Evolutionary conservation across 2,888 invertebrate species (phyloP).

Genomic region (Boloria selene): DNA sequence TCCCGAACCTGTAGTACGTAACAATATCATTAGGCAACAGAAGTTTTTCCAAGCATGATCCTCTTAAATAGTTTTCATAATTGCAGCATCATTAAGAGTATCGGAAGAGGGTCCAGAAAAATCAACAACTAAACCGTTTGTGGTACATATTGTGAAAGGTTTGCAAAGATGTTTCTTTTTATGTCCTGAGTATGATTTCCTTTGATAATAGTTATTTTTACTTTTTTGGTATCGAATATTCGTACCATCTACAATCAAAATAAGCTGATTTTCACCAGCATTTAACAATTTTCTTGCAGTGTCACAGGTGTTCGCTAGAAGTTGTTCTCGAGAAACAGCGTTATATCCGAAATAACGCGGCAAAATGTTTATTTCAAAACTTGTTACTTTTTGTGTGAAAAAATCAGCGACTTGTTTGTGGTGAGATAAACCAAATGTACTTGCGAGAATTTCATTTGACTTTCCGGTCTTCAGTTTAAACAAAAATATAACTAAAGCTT

Average conservation of each 20-base stretch:
- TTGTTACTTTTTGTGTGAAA: background rate
- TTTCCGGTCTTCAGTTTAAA: constrained; percentile 17
- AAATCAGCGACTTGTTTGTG: constrained; percentile 2
- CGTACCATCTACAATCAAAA: constrained; percentile 8
- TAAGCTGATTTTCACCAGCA: background rate
- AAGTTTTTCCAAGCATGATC: background rate
- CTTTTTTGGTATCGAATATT: constrained; percentile 10
- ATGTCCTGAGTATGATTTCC: constrained; percentile 7
- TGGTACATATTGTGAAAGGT: constrained; percentile 14
- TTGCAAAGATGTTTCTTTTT: constrained; percentile 8
- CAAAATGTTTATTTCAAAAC: constrained; percentile 12
- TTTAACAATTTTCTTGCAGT: background rate
- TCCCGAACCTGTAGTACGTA: too few relatives aligned
- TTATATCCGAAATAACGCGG: constrained; percentile 4
- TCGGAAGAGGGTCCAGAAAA: background rate
- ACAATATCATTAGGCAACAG: constrained; percentile 1
- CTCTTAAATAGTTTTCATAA: background rate
- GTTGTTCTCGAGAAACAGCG: constrained; percentile 1
- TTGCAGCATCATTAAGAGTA: constrained; percentile 8
- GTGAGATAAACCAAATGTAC: background rate
- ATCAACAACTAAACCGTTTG: constrained; percentile 5
- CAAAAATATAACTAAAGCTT: constrained; percentile 20
- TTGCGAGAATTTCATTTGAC: background rate
- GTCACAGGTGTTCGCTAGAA: background rate
- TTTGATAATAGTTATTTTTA: constrained; percentile 8